Base-by-base conservation (phyloP, 2,888 invertebrate species). In the Lochmaea capreae region DNA sequence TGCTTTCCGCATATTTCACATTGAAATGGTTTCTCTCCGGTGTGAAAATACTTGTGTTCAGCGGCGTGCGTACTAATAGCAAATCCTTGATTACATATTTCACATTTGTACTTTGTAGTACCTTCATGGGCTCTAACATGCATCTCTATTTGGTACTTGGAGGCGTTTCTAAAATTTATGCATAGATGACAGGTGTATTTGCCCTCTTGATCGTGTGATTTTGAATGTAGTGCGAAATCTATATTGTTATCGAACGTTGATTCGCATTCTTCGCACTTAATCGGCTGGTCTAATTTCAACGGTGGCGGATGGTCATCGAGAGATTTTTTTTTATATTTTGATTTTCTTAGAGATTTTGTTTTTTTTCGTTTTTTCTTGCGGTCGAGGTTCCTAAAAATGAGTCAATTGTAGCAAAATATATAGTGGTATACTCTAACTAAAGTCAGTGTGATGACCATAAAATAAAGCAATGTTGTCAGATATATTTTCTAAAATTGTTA, bases 41-140 rank as follows among this genome's bases (percentile, higher is more conserved):
- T 89, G 72, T 90, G 90, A 74, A 84, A 85, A 73, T 86, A 84
- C 77, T 86, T 86, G 73, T 86, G 86, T 6, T 79, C 80, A 2
- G 77, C 69, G 57, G 81, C 79, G 18, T 75, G 74, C 4, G 78
- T 75, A 33, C 77, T 77, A 9, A 79, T 79, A 3, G 80, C 75
- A 66, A 83, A 83, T 5, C 81, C 79, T 72, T 82, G 84, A 12
- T 78, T 77, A 77, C 85, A 85, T 42, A 83, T 77, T 43, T 82
- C 80, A 73, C 85, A 85, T 9, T 79, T 77, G 73, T 81, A 80
- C 63, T 82, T 81, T 39, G 77, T 79, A 10, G 77, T 78, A n/a
- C 79, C 78, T 58, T 79, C 79, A 62, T 81, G 81, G 10, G 78
- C 77, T 65, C 78, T 65, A 9, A 81, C 68, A 63, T 81, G 81